Percentiles rank a stretch among this genome's conserved stretches.
Evolutionary conservation across 2,797 vertebrate genomes (phyloP).

Genomic region (Diceros bicornis): DNA sequence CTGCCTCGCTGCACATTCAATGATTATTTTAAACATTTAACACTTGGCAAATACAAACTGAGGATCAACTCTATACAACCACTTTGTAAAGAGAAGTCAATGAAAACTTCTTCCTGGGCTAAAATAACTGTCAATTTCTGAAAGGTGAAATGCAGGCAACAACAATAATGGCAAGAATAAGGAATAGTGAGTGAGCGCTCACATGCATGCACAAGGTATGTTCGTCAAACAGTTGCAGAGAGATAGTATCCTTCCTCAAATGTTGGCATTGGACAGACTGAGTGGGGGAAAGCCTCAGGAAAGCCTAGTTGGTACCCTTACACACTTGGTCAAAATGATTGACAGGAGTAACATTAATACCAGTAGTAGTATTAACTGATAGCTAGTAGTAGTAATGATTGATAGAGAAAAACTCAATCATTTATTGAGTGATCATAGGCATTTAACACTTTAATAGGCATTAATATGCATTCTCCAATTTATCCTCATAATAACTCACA

Average conservation of each 20-base stretch:
- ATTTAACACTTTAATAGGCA: not conserved
- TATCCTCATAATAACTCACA: not conserved
- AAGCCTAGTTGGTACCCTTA: not conserved
- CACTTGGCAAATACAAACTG: not conserved
- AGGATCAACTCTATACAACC: not conserved
- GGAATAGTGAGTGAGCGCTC: not conserved
- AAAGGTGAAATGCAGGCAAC: not conserved
- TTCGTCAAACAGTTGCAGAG: not conserved
- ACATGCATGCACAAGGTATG: not conserved
- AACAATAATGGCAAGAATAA: not conserved
- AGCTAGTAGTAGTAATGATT: not conserved
- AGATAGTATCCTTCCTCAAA: not conserved
- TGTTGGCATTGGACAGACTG: not conserved
- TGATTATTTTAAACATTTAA: not conserved
- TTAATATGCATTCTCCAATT: not conserved
- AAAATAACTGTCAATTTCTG: not conserved
- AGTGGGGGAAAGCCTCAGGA: not conserved
- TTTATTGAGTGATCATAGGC: not conserved
- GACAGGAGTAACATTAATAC: not conserved
- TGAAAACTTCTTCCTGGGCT: not conserved
- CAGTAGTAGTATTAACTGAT: not conserved
- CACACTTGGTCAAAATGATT: not conserved
- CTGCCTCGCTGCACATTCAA: not conserved
- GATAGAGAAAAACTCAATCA: not conserved
- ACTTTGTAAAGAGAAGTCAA: not conserved